Conservation (phyloP, 2,797 vertebrate species). For the Merluccius polli region DNA sequence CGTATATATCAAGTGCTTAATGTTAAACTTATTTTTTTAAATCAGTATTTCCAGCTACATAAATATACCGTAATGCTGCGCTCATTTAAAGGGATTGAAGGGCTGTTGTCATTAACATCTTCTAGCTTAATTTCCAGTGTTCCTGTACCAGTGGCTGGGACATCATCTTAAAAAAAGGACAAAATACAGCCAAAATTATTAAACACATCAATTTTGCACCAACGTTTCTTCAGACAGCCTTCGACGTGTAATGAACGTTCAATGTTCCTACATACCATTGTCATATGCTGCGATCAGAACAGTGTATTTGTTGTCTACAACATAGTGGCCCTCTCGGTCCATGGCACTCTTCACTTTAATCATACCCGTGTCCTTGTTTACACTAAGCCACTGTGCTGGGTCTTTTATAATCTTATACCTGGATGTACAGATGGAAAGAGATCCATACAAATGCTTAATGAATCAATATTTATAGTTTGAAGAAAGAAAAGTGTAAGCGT, state of each 20-base stretch:
- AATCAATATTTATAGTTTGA: not conserved
- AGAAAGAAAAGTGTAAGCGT: not conserved
- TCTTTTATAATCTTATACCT: constrained; percentile 83
- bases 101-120: constrained; percentile 87
- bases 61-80: constrained; percentile 35
- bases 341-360: constrained; percentile 64
- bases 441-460: not conserved
- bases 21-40: too few species aligned
- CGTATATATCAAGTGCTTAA: not conserved
- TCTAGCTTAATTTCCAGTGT: constrained; percentile 77
- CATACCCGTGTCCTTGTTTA: constrained; percentile 69
- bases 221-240: not conserved
- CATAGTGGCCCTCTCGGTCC: constrained; percentile 75
- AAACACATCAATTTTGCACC: not conserved
- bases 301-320: constrained; percentile 75
- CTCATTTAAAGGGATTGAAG: constrained; percentile 66
- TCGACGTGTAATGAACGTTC: not conserved
- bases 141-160: constrained; percentile 82
- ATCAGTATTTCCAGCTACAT: not conserved
- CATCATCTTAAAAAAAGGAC: constrained; percentile 56
- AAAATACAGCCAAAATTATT: not conserved
- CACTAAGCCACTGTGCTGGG: constrained; percentile 75
- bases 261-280: constrained; percentile 60
- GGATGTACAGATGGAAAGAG: constrained; percentile 15
- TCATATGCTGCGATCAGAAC: constrained; percentile 81